Evolutionary conservation across 2,113 vertebrate species (phyloP), one percentile per base, ranked within the genome.

Genomic region (Indicator maculatus): DNA sequence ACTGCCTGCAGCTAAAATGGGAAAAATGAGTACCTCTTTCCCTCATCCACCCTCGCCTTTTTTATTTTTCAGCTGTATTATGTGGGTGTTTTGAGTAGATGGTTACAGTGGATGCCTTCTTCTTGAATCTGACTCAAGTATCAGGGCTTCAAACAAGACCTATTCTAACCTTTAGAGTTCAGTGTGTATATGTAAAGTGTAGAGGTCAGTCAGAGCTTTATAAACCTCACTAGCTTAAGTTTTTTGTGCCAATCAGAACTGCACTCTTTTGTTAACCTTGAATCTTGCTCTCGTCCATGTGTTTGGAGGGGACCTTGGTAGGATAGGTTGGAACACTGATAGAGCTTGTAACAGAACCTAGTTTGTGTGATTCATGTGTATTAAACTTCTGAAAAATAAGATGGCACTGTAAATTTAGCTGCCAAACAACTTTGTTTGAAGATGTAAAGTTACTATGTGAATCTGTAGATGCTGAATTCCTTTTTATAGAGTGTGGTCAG

Each of bases 161-260:
- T 93, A 24, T 53, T 93, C 64, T 95, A 87, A 89, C 82, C 79
- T 89, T 95, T 88, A 71, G 64, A 93, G 53, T 83, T 94, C 44
- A 53, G 12, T 78, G 45, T 88, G 41, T 96, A 93, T 86, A 52
- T 77, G 60, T 92, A 44, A 83, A 95, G 45, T 66, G 18, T 83
- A 77, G 83, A 86, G 60, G 69, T 93, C 85, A 80, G 36, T 19
- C 63, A 72, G 74, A 85, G 69, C 80, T 78, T 90, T 88, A 67
- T 64, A 65, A 80, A 65, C 55, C 71, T 92, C 13, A 26, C 12
- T 80, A 73, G 88, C 56, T 88, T 93, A 60, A 86, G 63, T 88
- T 80, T 38, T 80, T 93, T 2, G 2, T 77, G 39, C 16, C 7
- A 26, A 7, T 88, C 88, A 83, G 61, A 65, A 56, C 41, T 41